These are phyloP conservation scores for Mesitornis unicolor DNA, from an alignment of 2,113 vertebrate species.

Conservation along the genomic window DNA sequence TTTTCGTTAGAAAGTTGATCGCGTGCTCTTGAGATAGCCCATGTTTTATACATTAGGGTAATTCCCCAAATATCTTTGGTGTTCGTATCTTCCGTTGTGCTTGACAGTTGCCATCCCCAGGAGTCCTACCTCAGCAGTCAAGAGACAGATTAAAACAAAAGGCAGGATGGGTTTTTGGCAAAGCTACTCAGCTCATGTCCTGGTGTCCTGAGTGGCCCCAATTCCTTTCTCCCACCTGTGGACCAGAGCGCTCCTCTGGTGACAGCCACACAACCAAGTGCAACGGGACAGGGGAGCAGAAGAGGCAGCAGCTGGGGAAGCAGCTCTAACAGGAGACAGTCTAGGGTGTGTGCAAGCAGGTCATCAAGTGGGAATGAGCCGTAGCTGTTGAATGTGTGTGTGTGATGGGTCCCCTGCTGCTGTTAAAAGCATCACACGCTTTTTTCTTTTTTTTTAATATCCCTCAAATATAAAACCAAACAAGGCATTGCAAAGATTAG, in stretches of 20 bases:
- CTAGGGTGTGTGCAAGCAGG: rapidly evolving
- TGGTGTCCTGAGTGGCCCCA: rapidly evolving
- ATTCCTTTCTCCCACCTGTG: background rate
- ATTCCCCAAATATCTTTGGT: background rate
- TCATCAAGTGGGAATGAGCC: background rate
- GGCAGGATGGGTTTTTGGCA: background rate
- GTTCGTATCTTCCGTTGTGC: background rate
- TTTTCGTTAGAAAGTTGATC: background rate
- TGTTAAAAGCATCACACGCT: rapidly evolving
- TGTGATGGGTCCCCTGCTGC: background rate
- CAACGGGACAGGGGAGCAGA: background rate
- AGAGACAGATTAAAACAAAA: background rate
- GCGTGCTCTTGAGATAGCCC: background rate
- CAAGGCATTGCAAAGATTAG: background rate
- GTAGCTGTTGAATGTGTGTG: rapidly evolving
- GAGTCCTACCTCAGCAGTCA: too few relatives aligned
- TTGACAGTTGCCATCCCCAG: background rate
- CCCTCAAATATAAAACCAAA: rapidly evolving
- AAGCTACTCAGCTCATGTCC: rapidly evolving
- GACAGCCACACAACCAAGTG: background rate
- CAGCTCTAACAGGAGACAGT: background rate
- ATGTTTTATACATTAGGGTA: rapidly evolving
- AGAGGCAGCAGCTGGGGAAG: background rate
- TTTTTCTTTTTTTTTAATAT: background rate
- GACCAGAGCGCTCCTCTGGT: rapidly evolving